A percentile compares a stretch with the other conserved stretches of the same genome.
Conservation (phyloP, 2,888 invertebrate species). For the Ormyrus nitidulus region DNA sequence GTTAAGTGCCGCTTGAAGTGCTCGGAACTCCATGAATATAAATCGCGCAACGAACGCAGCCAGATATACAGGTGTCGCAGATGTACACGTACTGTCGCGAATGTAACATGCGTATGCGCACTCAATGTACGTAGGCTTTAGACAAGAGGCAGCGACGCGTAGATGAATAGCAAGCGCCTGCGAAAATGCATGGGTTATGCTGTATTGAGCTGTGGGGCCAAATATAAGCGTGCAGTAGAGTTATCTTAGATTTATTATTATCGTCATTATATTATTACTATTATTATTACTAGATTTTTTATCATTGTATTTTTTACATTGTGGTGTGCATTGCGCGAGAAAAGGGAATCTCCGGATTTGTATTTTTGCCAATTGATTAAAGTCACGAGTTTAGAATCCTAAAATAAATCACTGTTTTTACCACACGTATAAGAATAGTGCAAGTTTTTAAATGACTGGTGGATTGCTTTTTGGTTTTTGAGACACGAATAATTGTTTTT, state of each 20-base stretch:
- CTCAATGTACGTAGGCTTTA: slow-evolving; percentile 6
- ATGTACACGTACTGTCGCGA: neutral
- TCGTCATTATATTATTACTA: slow-evolving; percentile 39
- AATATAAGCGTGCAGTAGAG: slow-evolving; percentile 73
- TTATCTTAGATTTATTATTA: slow-evolving; percentile 62
- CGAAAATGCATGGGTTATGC: slow-evolving; percentile 73
- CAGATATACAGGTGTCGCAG: neutral
- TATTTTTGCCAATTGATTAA: too few relatives aligned
- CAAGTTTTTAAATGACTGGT: too few relatives aligned
- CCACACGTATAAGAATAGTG: too few relatives aligned
- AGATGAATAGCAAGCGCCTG: slow-evolving; percentile 71
- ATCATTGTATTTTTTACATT: neutral
- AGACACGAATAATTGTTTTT: too few relatives aligned
- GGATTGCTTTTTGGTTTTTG: too few relatives aligned
- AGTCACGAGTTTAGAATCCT: too few relatives aligned
- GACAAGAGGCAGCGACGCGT: slow-evolving; percentile 62
- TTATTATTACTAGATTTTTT: slow-evolving; percentile 39
- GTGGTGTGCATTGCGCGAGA: slow-evolving; percentile 32
- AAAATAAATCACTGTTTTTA: too few relatives aligned
- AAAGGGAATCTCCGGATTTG: neutral
- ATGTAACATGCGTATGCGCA: neutral
- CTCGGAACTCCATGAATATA: slow-evolving; percentile 50
- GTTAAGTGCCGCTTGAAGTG: slow-evolving; percentile 34
- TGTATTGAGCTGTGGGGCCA: slow-evolving; percentile 73
- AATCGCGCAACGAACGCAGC: slow-evolving; percentile 33